Conservation (phyloP, 2,113 vertebrate species). For the Chaenocephalus aceratus region DNA sequence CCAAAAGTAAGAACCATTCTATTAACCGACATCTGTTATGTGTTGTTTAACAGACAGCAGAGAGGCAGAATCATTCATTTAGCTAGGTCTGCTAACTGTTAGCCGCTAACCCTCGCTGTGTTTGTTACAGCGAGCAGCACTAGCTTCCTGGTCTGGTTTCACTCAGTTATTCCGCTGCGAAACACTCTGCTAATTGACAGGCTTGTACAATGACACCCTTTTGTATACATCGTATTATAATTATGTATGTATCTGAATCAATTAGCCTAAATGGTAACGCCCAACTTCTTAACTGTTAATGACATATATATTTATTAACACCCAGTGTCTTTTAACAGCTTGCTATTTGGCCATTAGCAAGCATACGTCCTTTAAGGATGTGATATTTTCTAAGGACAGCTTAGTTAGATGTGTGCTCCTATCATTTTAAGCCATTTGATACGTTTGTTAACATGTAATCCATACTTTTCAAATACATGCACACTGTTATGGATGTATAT, state of each 20-base stretch:
- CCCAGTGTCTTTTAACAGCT: not conserved
- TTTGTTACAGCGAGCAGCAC: not conserved
- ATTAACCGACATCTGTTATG: not conserved
- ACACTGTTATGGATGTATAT: not conserved
- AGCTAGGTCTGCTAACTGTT: constrained; percentile 35
- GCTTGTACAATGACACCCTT: no score
- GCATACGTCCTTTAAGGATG: not conserved
- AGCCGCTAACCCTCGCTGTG: constrained; percentile 30
- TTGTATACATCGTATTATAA: not conserved
- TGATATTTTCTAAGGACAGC: not conserved
- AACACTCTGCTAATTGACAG: not conserved
- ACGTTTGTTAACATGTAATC: not conserved
- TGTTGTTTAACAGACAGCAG: not conserved
- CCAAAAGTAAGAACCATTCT: constrained; percentile 55
- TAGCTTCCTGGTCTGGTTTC: not conserved
- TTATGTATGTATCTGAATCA: not conserved
- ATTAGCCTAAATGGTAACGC: not conserved
- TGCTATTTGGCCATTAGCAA: not conserved
- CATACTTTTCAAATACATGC: not conserved
- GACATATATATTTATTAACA: not conserved
- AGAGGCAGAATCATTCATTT: not conserved
- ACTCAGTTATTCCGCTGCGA: not conserved
- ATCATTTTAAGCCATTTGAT: not conserved
- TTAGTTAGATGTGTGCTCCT: rapidly evolving
- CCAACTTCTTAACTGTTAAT: constrained; percentile 2